Evolutionary conservation across 2,888 invertebrate genomes (phyloP).

Genomic region (Drosophila flavopinicola): DNA sequence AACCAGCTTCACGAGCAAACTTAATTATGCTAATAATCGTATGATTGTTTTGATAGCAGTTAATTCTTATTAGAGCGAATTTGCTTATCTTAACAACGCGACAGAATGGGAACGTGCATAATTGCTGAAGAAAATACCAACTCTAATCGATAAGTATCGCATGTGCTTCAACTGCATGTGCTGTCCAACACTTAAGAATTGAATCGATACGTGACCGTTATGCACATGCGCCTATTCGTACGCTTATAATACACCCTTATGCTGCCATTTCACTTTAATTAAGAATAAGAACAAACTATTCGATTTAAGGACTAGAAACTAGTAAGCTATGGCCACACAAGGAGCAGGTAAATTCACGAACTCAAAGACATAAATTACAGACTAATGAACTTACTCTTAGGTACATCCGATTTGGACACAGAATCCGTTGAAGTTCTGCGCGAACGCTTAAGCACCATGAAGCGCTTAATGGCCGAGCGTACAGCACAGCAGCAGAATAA

Average conservation of each 20-base stretch:
- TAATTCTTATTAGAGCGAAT: too few species aligned
- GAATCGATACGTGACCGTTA: conserved; percentile 40
- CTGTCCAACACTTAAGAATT: conserved; percentile 10
- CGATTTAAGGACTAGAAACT: conserved; percentile 7
- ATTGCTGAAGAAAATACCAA: conserved; percentile 28
- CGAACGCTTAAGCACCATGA: conserved; percentile 91
- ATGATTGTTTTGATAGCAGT: too few species aligned
- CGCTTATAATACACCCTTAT: conserved; percentile 33
- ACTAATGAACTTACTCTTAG: conserved; percentile 43
- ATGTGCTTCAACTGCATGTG: fast-evolving
- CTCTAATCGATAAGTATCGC: conserved; percentile 21
- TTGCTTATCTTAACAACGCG: too few species aligned
- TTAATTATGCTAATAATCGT: too few species aligned
- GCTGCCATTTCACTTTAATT: conserved; percentile 19
- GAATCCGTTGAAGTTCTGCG: conserved; percentile 93
- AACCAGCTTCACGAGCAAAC: too few species aligned
- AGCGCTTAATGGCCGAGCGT: conserved; percentile 91
- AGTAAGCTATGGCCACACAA: conserved; percentile 29
- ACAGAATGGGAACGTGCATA: conserved; percentile 30
- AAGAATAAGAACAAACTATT: conserved; percentile 27
- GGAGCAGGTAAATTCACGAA: conserved; percentile 21
- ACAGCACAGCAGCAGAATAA: conserved; percentile 84
- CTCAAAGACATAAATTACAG: background rate
- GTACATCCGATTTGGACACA: conserved; percentile 83
- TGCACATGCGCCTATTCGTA: conserved; percentile 51